Evolutionary conservation across 1,140 invertebrate species (phyloP), one percentile per base, ranked within the genome.

Genomic region (Lepidurus packardi): DNA sequence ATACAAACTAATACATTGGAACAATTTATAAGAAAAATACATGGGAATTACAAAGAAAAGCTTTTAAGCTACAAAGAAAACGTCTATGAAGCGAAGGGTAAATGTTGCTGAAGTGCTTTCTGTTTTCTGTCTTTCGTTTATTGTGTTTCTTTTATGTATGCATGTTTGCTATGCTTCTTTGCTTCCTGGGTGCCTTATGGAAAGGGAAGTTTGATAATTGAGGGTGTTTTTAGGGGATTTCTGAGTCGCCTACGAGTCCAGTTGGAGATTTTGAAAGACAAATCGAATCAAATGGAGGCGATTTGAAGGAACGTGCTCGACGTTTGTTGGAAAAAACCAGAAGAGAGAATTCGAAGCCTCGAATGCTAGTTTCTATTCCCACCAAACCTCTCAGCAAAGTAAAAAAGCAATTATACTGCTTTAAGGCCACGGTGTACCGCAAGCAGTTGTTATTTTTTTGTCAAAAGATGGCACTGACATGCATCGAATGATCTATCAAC

Each of bases 251-350:
- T 7, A 65, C 53, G 13, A 65, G 53, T 21, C 53, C 53, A 7
- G 10, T 9, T 65, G 53, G 53, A 65, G 53, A 65, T 65, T 65
- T 65, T 21, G 53, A 65, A 13, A 13, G 53, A 13, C 53, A 65
- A 21, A 65, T 65, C 16, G 78, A 74, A 25, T 78, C 78, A 11
- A 78, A 75, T 34, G 75, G 84, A 87, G 77, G 84, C 75, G 86
- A 87, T 80, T 81, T 97, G 81, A 92, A 94, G 85, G 94, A 97
- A 88, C 88, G 93, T 86, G 95, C 95, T 77, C 91, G 94, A 84
- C 89, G 94, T 84, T 88, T 98, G 85, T 88, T 97, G 81, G 94
- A 97, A 85, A 93, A 94, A 82, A 91, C 94, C 13, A 90, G 92
- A 85, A 88, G 89, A 82, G 93, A 94, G 82, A 74, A 73, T n/a